phyloP scores from a whole-genome alignment of 2,797 vertebrate species.

The Bradypodion pumilum region DNA sequence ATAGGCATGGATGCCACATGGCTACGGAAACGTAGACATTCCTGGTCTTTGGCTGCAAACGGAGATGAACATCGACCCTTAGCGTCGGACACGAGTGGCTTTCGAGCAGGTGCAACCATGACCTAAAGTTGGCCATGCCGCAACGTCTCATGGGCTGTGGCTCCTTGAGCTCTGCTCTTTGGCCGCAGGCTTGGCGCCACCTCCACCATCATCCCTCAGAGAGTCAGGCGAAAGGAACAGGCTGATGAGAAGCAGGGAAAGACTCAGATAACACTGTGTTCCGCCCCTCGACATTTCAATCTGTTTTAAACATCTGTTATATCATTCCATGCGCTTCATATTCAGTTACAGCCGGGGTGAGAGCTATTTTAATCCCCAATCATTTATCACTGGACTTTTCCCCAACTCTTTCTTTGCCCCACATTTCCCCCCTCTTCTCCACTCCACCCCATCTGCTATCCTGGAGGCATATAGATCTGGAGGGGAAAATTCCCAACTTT shows the following conservation, averaged over 20 bases:
- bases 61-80: too few relatives aligned
- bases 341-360: conserved; percentile 55
- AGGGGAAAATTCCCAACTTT: conserved; percentile 52
- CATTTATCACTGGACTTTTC: conserved; percentile 53
- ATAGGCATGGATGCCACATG: too few relatives aligned
- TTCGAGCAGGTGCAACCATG: too few relatives aligned
- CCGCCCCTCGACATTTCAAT: conserved; percentile 56
- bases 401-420: too few relatives aligned
- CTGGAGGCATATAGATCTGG: conserved; percentile 6
- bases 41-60: too few relatives aligned
- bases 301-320: conserved; percentile 68
- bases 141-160: neutral
- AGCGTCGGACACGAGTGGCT: too few relatives aligned
- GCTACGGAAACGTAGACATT: too few relatives aligned
- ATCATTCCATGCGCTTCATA: conserved; percentile 51
- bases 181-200: neutral
- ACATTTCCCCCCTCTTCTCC: too few relatives aligned
- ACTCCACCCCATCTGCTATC: conserved; percentile 52
- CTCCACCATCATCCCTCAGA: conserved; percentile 2
- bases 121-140: too few relatives aligned
- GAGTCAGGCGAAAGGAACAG: conserved; percentile 46
- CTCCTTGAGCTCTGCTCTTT: neutral
- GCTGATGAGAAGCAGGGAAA: conserved; percentile 57
- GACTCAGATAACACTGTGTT: conserved; percentile 59
- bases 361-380: conserved; percentile 71